phyloP scores from a whole-genome alignment of 2,888 invertebrate genomes.

The Caenorhabditis sp. region DNA sequence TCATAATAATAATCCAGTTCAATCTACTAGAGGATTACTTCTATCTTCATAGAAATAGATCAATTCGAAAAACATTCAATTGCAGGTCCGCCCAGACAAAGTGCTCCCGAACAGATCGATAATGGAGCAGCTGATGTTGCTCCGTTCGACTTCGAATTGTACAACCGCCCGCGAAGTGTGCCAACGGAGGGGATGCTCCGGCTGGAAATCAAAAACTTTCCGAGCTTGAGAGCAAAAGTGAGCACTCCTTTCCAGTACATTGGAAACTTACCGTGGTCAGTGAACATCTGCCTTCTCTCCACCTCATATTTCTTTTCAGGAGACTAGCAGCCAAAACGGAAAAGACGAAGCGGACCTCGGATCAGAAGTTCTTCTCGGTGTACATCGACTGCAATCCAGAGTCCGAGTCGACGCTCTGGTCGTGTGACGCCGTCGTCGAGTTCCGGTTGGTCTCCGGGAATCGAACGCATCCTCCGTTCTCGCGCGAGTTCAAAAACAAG shows the following conservation, averaged over 20 bases:
- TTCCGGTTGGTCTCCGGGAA: conserved; percentile 59
- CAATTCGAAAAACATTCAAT: neutral
- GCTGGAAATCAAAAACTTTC: conserved; percentile 67
- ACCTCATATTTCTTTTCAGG: conserved; percentile 58
- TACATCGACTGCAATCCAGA: conserved; percentile 79
- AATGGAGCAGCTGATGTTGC: conserved; percentile 41
- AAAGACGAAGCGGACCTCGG: conserved; percentile 74
- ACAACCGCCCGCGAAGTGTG: conserved; percentile 33
- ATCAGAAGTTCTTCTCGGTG: conserved; percentile 74
- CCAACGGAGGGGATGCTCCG: conserved; percentile 68
- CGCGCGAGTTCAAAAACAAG: conserved; percentile 76
- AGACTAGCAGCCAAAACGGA: conserved; percentile 78
- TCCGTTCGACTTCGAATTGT: conserved; percentile 35
- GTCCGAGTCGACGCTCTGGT: conserved; percentile 76
- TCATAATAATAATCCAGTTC: too few species aligned
- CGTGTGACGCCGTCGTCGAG: conserved; percentile 74
- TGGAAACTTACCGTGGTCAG: conserved; percentile 72
- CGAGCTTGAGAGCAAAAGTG: conserved; percentile 63
- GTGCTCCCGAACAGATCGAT: conserved; percentile 28
- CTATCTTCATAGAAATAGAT: too few species aligned
- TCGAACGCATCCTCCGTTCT: conserved; percentile 56
- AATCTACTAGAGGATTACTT: too few species aligned
- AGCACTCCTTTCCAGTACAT: conserved; percentile 69
- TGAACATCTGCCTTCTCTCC: neutral
- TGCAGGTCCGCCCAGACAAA: conserved; percentile 32